Base-by-base conservation (phyloP, 1,140 invertebrate genomes). In the Medauroidea extradentata region DNA sequence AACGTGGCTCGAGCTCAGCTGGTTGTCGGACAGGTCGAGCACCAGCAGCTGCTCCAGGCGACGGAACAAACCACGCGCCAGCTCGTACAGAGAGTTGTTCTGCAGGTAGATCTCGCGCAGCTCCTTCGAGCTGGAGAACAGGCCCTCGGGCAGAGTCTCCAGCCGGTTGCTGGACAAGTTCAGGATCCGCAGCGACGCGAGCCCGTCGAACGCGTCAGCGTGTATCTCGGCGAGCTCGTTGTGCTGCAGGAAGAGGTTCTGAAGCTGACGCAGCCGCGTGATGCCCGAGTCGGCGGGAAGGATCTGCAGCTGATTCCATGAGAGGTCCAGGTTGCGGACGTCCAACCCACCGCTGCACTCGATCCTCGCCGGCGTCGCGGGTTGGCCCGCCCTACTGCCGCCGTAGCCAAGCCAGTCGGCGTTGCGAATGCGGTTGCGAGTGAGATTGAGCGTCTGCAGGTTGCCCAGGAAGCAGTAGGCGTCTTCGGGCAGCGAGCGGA, bases 21-120 rank as follows among this genome's bases (percentile, higher is more conserved):
- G 85, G 77, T 98, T 98, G 56, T 88, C 85, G 1, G 90, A 90
- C 51, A 96, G 77, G 73, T 97, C 91, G 29, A 98, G 79, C 9
- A 92, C 84, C 39, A 93, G 78, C 50, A 98, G 77, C 68, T 92
- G 86, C 64, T 91, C 87, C 41, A 96, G 77, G 0, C 87, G 83
- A 62, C 89, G 87, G 72, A 95, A 94, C 14, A 91, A 77, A n/a
- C 89, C 88, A 56, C 83, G 82, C 9, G 89, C 87, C 48, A 94
- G 71, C 65, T 90, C 88, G 63, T 84, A 86, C 14, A 93, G 74
- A 16, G 87, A 86, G 68, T 93, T 93, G 70, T 88, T 83, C 63
- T 91, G 87, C 61, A 93, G 74, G 71, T 93, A 86, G 18, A 94
- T 85, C 76, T 93, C 90, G n/a, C 86, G 79, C 11, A 94, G 74